Percentiles rank a stretch among this genome's conserved stretches.
Evolutionary conservation across 2,113 vertebrate species (phyloP).

Genomic region (Lagopus muta): DNA sequence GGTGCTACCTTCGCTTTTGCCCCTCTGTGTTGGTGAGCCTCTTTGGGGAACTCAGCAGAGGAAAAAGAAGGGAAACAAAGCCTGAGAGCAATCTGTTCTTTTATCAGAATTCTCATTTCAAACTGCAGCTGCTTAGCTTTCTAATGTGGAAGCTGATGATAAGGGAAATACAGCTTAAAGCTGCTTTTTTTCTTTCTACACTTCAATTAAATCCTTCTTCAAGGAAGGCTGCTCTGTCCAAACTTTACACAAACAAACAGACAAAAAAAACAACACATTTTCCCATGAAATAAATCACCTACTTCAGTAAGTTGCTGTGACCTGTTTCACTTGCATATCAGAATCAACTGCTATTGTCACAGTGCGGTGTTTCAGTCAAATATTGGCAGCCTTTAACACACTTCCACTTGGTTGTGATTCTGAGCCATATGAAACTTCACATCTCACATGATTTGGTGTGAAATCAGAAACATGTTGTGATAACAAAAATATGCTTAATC

Average conservation of each 20-base stretch:
- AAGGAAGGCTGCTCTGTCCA: not conserved
- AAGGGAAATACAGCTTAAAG: not conserved
- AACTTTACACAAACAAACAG: not conserved
- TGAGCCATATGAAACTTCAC: not conserved
- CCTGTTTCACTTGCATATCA: not conserved
- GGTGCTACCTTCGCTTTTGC: not conserved
- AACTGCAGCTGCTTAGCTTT: not conserved
- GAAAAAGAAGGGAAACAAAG: not conserved
- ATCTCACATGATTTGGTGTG: not conserved
- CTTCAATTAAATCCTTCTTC: not conserved
- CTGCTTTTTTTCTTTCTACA: not conserved
- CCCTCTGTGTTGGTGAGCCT: not conserved
- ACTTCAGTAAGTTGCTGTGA: not conserved
- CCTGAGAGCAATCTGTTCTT: not conserved
- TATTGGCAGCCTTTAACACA: not conserved
- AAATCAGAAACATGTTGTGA: not conserved
- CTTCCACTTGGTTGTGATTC: not conserved
- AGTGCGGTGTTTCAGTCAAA: not conserved
- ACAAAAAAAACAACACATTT: not conserved
- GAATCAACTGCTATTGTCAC: not conserved
- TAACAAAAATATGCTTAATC: not conserved
- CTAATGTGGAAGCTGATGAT: not conserved
- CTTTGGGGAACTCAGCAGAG: rapidly evolving
- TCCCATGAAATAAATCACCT: not conserved
- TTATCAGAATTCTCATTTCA: not conserved